Evolutionary conservation across 2,113 vertebrate genomes (phyloP).

Genomic region (Calonectris borealis): DNA sequence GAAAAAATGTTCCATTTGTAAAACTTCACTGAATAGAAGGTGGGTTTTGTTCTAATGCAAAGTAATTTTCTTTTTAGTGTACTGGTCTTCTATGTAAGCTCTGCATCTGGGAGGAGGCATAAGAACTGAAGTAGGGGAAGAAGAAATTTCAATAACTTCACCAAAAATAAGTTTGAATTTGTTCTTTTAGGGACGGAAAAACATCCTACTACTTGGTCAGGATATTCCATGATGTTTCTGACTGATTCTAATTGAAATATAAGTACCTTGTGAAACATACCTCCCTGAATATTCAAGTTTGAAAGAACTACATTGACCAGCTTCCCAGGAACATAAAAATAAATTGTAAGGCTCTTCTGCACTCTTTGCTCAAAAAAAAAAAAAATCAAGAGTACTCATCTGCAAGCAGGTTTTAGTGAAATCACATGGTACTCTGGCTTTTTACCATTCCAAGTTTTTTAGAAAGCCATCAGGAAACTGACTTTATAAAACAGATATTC

Average conservation of each 20-base stretch:
- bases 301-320: background rate
- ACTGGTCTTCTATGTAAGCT: background rate
- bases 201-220: background rate
- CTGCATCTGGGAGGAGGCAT: background rate
- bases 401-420: background rate
- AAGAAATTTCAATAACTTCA: background rate
- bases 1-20: background rate
- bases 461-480: background rate
- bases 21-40: background rate
- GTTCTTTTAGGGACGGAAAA: background rate
- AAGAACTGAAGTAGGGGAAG: background rate
- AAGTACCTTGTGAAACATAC: background rate
- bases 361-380: background rate
- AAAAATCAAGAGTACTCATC: background rate
- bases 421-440: background rate
- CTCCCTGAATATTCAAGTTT: background rate
- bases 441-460: background rate
- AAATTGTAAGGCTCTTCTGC: fast-evolving
- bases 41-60: background rate
- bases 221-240: background rate
- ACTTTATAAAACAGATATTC: background rate
- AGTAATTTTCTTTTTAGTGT: background rate
- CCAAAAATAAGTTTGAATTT: background rate
- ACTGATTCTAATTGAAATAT: background rate
- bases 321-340: background rate